Conservation (phyloP, 2,113 vertebrate species). For the Muntiacus muntjak region DNA sequence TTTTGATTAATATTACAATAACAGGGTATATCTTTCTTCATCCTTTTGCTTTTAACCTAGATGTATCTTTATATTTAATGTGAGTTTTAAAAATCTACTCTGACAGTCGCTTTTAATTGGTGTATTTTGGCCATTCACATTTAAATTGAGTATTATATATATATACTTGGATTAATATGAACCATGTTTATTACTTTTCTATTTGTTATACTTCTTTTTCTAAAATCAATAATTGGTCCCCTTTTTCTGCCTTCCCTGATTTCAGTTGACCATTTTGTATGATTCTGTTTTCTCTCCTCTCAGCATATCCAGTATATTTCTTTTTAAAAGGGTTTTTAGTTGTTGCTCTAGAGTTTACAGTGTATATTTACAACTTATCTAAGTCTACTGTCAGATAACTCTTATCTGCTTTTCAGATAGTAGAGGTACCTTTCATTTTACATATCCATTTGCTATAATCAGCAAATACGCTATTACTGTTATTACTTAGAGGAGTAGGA, state of each 20-base stretch:
- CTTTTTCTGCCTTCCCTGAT: conserved; percentile 8
- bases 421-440: not conserved
- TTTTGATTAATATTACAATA: not conserved
- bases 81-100: not conserved
- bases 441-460: not conserved
- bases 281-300: not conserved
- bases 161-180: not conserved
- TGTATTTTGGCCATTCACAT: not conserved
- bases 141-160: not conserved
- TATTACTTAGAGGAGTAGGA: not conserved
- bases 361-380: not conserved
- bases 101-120: not conserved
- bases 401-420: not conserved
- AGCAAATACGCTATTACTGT: not conserved
- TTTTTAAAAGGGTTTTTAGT: not conserved
- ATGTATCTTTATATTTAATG: not conserved
- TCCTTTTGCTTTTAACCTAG: not conserved
- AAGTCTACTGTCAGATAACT: not conserved
- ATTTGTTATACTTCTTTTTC: not conserved
- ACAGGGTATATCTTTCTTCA: not conserved
- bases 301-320: not conserved
- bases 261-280: not conserved
- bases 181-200: not conserved
- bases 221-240: not conserved
- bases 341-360: not conserved